Percentiles rank a stretch among this genome's conserved stretches.
Conservation (phyloP, 2,888 invertebrate genomes). For the Amblyteles armatorius region DNA sequence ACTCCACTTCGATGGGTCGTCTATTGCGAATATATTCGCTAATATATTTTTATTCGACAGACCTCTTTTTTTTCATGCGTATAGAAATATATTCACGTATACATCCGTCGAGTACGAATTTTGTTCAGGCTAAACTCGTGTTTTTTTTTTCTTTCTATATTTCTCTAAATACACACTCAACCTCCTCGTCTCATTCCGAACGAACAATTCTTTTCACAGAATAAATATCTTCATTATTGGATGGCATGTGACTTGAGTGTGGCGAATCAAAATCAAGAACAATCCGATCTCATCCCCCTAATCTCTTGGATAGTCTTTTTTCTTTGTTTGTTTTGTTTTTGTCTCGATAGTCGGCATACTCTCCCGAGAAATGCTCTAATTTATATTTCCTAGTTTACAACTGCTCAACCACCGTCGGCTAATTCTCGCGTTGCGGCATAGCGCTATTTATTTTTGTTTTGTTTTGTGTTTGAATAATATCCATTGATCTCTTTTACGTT, state of each 20-base stretch:
- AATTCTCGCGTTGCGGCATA: constrained; percentile 35
- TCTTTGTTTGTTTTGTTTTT: constrained; percentile 34
- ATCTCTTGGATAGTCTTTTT: constrained; percentile 65
- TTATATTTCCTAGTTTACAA: constrained; percentile 56
- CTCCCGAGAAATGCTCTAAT: constrained; percentile 60
- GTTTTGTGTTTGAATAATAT: constrained; percentile 61
- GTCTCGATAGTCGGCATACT: constrained; percentile 49
- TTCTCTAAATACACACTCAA: constrained; percentile 30
- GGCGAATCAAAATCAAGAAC: constrained; percentile 58
- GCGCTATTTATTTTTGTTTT: constrained; percentile 31
- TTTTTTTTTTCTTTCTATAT: constrained; percentile 20
- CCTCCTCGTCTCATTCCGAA: constrained; percentile 13
- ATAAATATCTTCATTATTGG: constrained; percentile 66
- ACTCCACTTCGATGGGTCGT: constrained; percentile 67
- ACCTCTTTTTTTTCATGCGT: constrained; percentile 16
- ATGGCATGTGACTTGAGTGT: constrained; percentile 70
- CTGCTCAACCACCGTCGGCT: constrained; percentile 55
- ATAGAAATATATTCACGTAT: constrained; percentile 64
- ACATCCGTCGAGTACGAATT: constrained; percentile 58
- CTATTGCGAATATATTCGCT: constrained; percentile 69
- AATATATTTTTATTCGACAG: constrained; percentile 47
- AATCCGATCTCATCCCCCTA: constrained; percentile 56
- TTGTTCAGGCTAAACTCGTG: constrained; percentile 40
- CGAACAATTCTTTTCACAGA: constrained; percentile 50
- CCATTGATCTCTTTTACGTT: constrained; percentile 54